phyloP scores from a whole-genome alignment of 2,113 vertebrate species.

The Limnothrissa miodon region DNA sequence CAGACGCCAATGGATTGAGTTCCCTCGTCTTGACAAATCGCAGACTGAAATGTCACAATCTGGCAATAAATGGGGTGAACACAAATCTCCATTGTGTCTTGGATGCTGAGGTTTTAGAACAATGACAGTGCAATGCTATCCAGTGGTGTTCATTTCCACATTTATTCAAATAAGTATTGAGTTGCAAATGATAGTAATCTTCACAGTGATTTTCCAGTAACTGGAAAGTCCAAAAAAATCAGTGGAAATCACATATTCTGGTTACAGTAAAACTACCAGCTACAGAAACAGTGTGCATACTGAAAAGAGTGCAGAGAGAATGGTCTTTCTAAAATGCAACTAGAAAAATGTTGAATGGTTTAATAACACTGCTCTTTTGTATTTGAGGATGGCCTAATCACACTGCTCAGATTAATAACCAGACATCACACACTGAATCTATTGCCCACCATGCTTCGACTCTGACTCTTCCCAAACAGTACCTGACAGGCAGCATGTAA shows the following conservation, averaged over 20 bases:
- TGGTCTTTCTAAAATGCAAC: neutral
- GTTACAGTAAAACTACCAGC: neutral
- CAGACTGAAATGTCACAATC: conserved; percentile 50
- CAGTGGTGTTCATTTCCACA: conserved; percentile 37
- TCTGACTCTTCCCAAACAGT: neutral
- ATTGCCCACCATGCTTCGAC: neutral
- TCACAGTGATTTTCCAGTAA: conserved; percentile 27
- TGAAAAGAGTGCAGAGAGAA: neutral
- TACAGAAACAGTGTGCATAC: neutral
- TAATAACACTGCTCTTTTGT: neutral
- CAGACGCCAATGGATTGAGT: conserved; percentile 51
- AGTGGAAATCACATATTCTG: neutral
- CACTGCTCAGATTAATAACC: neutral
- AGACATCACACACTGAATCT: neutral
- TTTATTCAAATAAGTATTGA: conserved; percentile 34
- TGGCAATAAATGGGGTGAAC: conserved; percentile 50
- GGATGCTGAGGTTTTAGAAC: conserved; percentile 32
- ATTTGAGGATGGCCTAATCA: neutral
- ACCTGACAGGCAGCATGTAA: neutral
- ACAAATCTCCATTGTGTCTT: conserved; percentile 51
- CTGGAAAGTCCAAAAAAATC: neutral
- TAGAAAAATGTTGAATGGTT: neutral
- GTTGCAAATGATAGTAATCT: conserved; percentile 29
- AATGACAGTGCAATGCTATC: conserved; percentile 28
- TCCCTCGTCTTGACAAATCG: conserved; percentile 50